phyloP scores from a whole-genome alignment of 2,888 invertebrate species.

The Torymus tubicola region DNA sequence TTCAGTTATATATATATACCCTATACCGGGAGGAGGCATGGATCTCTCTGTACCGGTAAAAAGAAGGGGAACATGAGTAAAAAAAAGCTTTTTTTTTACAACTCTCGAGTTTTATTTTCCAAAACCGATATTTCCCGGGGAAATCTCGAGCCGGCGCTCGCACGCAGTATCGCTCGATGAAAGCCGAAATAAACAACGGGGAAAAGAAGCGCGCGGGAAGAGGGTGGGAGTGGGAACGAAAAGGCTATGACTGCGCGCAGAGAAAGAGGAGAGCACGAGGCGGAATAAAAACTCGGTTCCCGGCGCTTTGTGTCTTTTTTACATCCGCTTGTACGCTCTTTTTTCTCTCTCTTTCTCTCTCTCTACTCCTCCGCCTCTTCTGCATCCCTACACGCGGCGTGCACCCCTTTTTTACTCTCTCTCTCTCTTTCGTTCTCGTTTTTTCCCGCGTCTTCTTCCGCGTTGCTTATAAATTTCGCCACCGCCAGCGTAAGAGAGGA shows the following conservation, averaged over 20 bases:
- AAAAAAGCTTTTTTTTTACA: conserved; percentile 8
- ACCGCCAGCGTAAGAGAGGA: neutral
- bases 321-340: conserved; percentile 15
- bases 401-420: too few species aligned
- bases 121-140: conserved; percentile 29
- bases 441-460: neutral
- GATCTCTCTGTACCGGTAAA: too few species aligned
- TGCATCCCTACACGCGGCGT: too few species aligned
- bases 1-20: neutral
- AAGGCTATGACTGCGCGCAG: conserved; percentile 10
- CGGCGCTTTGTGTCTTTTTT: conserved; percentile 36
- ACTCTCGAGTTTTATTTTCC: conserved; percentile 22
- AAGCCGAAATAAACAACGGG: conserved; percentile 42
- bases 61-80: neutral
- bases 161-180: conserved; percentile 19
- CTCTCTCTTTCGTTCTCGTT: too few species aligned
- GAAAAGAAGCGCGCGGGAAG: neutral
- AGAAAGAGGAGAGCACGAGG: neutral
- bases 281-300: conserved; percentile 45
- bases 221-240: conserved; percentile 1
- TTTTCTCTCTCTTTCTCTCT: neutral
- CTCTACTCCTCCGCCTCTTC: neutral
- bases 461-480: conserved; percentile 15
- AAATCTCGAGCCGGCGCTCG: neutral
- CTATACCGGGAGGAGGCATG: neutral